Base-by-base conservation (phyloP, 2,888 invertebrate genomes). In the Muscina levida region DNA sequence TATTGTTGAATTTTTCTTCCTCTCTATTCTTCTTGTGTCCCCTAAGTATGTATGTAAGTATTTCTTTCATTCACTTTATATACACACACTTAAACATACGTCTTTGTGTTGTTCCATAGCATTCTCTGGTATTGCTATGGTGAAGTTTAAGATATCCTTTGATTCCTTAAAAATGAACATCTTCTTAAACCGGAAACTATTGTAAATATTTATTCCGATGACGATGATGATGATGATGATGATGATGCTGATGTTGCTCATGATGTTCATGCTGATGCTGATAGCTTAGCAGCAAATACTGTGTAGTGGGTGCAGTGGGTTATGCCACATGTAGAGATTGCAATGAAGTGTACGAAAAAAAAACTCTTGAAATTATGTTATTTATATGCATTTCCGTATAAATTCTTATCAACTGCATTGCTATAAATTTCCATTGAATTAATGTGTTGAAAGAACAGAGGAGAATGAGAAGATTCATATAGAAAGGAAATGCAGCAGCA, bases 371-470 rank as follows among this genome's bases (percentile, higher is more conserved):
- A 74, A 72, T 75, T 62, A 24, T 74, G 70, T 73, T 80, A 77
- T 80, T 80, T 80, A 73, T 80, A 71, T 44, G 65, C 51, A 71
- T 77, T 77, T 77, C 74, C 77, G 71, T 42, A 70, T 17, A 53
- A 68, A 72, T 62, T 62, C 62, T 62, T 62, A 62, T 62, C 62
- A 42, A 1, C 42, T 19, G 62, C 22, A 42, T 39, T 62, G 62
- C 42, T 39, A 62, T 62, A 62, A 62, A 42, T 62, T 62, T 62
- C 1, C 42, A 8, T 42, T 2, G 42, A 19, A 62, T 62, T 42
- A 62, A 62, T 42, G 37, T 42, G 62, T 42, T 42, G 62, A 62
- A 42, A 62, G 62, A 22, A 22, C 62, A 62, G 22, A 42, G 22
- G 13, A 62, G 5, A 22, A 37, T 11, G 11, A 51, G 11, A 51